Percentiles rank a stretch among this genome's conserved stretches.
Evolutionary conservation across 2,113 vertebrate species (phyloP).

Genomic region (Cryptotis parvus): DNA sequence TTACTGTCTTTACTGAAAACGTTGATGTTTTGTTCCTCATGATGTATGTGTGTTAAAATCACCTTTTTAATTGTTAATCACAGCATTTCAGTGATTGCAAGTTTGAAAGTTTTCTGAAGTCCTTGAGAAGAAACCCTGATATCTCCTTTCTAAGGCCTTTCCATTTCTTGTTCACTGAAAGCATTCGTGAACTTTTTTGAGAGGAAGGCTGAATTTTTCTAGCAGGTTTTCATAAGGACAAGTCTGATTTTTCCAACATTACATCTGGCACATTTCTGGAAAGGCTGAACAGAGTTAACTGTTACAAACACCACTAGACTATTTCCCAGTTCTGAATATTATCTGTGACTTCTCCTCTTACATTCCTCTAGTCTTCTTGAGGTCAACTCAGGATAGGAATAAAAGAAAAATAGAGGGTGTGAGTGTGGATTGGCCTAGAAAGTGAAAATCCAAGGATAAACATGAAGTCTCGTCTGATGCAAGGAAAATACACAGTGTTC

Average conservation of each 20-base stretch:
- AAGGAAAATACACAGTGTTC: conserved; percentile 62
- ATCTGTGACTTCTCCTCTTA: neutral
- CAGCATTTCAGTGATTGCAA: conserved; percentile 21
- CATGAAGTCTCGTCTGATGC: conserved; percentile 57
- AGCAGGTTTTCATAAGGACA: conserved; percentile 38
- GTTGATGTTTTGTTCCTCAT: too few species aligned
- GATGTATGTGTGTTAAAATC: too few species aligned
- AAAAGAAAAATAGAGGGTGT: conserved; percentile 38
- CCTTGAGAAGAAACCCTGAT: conserved; percentile 10
- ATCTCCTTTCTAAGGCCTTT: neutral
- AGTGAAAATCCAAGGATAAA: conserved; percentile 48
- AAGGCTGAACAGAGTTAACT: neutral
- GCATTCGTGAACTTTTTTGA: neutral
- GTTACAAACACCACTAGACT: conserved; percentile 44
- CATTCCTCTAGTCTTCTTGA: conserved; percentile 34
- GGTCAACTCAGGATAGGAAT: conserved; percentile 59
- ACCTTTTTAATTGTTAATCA: conserved; percentile 51
- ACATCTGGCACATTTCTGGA: conserved; percentile 19
- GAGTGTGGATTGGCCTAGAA: conserved; percentile 45
- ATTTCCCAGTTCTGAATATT: conserved; percentile 57
- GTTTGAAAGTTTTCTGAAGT: conserved; percentile 14
- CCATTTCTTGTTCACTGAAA: neutral
- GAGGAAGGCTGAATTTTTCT: conserved; percentile 26
- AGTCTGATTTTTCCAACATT: conserved; percentile 14
- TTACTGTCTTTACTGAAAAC: too few species aligned